Evolutionary conservation across 2,797 vertebrate genomes (phyloP).

Genomic region (Mionectes olivaceus): DNA sequence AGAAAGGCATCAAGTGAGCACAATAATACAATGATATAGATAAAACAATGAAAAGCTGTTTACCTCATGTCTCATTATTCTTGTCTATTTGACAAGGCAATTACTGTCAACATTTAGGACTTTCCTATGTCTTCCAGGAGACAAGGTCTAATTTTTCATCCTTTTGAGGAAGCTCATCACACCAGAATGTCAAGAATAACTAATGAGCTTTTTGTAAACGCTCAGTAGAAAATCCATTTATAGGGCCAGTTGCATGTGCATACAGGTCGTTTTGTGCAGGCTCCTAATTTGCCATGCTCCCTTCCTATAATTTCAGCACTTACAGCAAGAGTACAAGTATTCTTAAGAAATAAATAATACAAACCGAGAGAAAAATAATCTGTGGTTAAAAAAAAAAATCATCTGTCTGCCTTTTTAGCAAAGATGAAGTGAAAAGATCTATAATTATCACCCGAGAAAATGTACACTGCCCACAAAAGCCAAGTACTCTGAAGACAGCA

Average conservation of each 20-base stretch:
- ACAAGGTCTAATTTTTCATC: conserved; percentile 16
- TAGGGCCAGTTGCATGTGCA: not conserved
- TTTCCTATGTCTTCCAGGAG: not conserved
- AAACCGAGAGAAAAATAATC: not conserved
- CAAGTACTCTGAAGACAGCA: not conserved
- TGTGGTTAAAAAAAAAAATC: not conserved
- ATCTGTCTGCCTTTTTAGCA: not conserved
- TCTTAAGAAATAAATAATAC: not conserved
- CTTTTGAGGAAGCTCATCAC: not conserved
- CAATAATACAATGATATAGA: not conserved
- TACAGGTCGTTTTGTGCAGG: not conserved
- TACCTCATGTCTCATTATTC: not conserved
- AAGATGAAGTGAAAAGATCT: not conserved
- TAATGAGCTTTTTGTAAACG: not conserved
- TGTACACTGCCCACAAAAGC: not conserved
- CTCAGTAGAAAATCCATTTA: not conserved
- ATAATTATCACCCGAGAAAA: not conserved
- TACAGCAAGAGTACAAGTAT: not conserved
- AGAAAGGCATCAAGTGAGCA: not conserved
- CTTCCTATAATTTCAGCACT: not conserved
- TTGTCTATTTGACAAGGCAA: conserved; percentile 4
- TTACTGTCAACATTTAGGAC: not conserved
- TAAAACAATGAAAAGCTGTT: conserved; percentile 8
- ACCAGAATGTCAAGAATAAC: not conserved
- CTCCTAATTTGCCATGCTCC: not conserved